phyloP scores from a whole-genome alignment of 2,888 invertebrate species.

The Lordiphosa andalusiaca region DNA sequence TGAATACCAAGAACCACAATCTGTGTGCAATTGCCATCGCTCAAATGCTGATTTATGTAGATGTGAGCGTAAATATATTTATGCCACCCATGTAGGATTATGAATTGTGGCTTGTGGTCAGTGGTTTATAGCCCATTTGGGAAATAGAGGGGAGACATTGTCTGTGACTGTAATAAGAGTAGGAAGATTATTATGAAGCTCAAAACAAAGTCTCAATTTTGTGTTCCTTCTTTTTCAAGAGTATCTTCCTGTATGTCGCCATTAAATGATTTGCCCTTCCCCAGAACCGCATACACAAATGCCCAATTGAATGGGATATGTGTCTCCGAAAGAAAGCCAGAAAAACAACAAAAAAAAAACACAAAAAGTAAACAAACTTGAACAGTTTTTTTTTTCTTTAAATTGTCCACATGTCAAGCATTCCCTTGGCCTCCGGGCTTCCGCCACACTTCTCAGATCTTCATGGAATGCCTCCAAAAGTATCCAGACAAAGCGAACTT shows the following conservation, averaged over 20 bases:
- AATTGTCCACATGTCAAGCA: slow-evolving; percentile 1
- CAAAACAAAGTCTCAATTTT: no score
- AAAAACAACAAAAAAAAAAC: not conserved
- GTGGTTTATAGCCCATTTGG: not conserved
- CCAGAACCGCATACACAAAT: not conserved
- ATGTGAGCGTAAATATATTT: not conserved
- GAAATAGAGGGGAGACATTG: no score
- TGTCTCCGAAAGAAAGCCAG: not conserved
- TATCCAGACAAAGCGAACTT: slow-evolving; percentile 15
- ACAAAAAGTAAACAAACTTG: not conserved
- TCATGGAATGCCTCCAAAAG: not conserved
- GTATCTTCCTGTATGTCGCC: slow-evolving; percentile 19
- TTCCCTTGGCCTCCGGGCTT: not conserved
- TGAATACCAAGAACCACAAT: slow-evolving; percentile 1
- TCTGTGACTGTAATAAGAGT: not conserved
- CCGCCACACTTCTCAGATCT: not conserved
- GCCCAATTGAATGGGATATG: slow-evolving; percentile 2
- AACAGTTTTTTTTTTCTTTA: slow-evolving; percentile 1
- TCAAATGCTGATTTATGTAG: not conserved
- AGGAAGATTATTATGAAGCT: slow-evolving; percentile 3
- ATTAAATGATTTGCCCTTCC: not conserved
- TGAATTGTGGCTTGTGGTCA: slow-evolving; percentile 12
- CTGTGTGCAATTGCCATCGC: slow-evolving; percentile 1
- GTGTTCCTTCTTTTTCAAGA: slow-evolving; percentile 11
- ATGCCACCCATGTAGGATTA: slow-evolving; percentile 4